Percentiles rank a stretch among this genome's conserved stretches.
These are phyloP conservation scores for Graptemys geographica DNA, from an alignment of 2,797 vertebrate species.

Conservation along the genomic window DNA sequence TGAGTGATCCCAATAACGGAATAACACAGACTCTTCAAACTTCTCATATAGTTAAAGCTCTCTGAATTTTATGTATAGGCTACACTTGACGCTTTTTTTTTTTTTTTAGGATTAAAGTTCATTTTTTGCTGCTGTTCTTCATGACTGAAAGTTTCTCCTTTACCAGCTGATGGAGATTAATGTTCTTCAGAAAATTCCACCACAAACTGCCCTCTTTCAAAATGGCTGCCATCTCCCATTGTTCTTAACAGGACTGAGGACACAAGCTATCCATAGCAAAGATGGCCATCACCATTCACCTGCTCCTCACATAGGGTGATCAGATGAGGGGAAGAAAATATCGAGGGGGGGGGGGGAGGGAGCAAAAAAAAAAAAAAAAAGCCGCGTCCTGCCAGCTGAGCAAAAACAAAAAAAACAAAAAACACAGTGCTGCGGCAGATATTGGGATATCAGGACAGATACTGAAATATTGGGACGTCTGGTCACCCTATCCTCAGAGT, in stretches of 20 bases:
- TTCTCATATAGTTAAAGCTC: background rate
- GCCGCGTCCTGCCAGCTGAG: no score
- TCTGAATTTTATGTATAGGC: background rate
- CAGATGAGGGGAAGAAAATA: no score
- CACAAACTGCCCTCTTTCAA: accelerated
- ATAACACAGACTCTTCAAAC: background rate
- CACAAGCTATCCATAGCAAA: background rate
- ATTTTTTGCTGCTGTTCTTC: background rate
- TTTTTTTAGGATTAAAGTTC: background rate
- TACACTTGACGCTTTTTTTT: background rate
- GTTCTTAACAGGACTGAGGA: background rate
- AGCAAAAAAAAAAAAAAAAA: no score
- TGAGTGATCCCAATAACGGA: background rate
- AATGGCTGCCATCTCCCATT: background rate
- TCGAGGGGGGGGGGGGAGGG: no score
- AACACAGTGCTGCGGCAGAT: no score
- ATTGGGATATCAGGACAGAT: no score
- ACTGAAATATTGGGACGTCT: no score
- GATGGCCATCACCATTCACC: accelerated
- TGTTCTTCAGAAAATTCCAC: background rate
- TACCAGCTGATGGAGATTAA: background rate
- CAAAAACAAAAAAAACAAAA: no score
- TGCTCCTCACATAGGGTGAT: background rate
- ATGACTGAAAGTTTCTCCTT: background rate
- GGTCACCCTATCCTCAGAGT: background rate